Evolutionary conservation across 2,797 vertebrate genomes (phyloP), one percentile per base, ranked within the genome.

Genomic region (Brotogeris chrysoptera): DNA sequence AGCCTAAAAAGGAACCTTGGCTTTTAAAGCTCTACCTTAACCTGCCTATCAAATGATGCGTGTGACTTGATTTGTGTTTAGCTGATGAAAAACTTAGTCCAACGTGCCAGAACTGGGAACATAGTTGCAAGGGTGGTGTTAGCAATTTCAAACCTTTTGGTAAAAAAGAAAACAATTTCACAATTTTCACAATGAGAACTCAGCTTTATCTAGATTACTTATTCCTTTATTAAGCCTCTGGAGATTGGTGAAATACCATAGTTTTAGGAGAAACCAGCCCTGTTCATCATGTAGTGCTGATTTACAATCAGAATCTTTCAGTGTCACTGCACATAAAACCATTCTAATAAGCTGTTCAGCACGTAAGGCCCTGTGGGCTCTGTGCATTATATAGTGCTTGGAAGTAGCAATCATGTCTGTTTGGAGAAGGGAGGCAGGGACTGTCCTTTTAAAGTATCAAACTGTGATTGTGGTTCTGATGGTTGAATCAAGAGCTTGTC

Each of bases 1-100:
- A 77, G 86, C 90, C 91, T 93, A 88, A 93, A 95, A 96, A 96
- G 90, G 74, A 95, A 46, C 86, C 53, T 78, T 92, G 79, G 53
- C 71, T 92, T 95, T 86, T 90, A 53, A 88, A 93, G 65, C 43
- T 55, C 72, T 92, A 92, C 90, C 88, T 95, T 88, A 95, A 92
- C 94, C 83, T 92, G 72, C 60, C 61, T 80, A 47, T 38, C 68
- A 80, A 70, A 63, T 68, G 38, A 25, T 94, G 73, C 47, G 11
- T 86, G 53, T n/a, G 69, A 0, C 68, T 80, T 88, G 49, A 68
- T 92, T 93, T 63, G 52, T 61, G 41, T 95, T 91, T 15, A 78
- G 72, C 39, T 76, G 52, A 6, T 87, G 80, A 85, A 92, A 82
- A 93, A 44, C 92, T 73, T 11, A 74, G 55, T 79, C 76, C 16